These are phyloP conservation scores for Pseudomyrmex gracilis DNA, from an alignment of 1,140 invertebrate species.

Conservation along the genomic window DNA sequence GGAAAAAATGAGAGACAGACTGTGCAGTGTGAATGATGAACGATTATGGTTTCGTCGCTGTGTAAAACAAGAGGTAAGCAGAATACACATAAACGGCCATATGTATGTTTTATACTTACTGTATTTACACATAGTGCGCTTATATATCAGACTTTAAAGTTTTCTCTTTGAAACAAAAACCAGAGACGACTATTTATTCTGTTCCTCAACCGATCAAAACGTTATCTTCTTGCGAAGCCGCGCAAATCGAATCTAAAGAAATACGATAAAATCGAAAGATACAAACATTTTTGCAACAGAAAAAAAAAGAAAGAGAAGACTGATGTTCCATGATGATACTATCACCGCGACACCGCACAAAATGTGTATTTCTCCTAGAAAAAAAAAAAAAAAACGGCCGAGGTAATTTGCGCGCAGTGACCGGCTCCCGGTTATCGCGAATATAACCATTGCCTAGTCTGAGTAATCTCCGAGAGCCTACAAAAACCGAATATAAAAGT, in stretches of 20 bases:
- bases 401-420: not conserved
- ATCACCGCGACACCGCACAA: not conserved
- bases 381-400: not conserved
- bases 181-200: not conserved
- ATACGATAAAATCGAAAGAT: not conserved
- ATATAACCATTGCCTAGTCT: constrained; percentile 47
- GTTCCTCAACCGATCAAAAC: not conserved
- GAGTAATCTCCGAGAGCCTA: constrained; percentile 24
- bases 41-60: not conserved
- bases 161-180: not conserved
- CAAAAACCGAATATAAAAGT: constrained; percentile 67
- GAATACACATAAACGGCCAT: not conserved
- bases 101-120: not conserved
- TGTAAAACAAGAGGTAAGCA: not conserved
- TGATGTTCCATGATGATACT: not conserved
- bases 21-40: constrained; percentile 2
- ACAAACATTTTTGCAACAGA: constrained; percentile 4
- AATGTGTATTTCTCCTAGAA: not conserved
- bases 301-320: constrained; percentile 1
- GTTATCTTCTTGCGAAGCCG: not conserved
- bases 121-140: not conserved
- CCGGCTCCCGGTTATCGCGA: constrained; percentile 37
- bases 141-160: not conserved
- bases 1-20: not conserved
- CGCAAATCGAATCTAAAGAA: not conserved